Conservation (phyloP, 2,113 vertebrate genomes). For the Phaetusa simplex region DNA sequence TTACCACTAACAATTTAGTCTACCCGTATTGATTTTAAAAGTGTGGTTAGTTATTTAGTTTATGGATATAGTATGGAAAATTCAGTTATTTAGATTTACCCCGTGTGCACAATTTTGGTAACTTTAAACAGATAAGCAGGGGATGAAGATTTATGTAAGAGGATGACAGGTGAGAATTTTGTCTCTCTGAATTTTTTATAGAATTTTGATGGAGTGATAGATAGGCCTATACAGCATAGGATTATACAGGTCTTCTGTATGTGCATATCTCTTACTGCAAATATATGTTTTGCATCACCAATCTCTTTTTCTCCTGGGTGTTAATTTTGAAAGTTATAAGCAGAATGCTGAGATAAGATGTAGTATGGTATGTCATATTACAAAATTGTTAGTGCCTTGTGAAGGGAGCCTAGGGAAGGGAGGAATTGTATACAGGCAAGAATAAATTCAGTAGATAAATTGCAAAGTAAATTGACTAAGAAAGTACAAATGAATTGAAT, state of each 20-base stretch:
- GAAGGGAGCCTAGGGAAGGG: not conserved
- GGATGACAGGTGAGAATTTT: not conserved
- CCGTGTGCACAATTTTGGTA: not conserved
- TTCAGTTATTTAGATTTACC: not conserved
- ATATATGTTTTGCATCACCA: not conserved
- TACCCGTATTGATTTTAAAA: not conserved
- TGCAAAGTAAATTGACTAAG: not conserved
- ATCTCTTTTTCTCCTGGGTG: not conserved
- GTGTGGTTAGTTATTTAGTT: not conserved
- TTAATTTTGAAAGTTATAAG: not conserved
- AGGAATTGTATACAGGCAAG: not conserved
- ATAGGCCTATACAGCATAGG: not conserved
- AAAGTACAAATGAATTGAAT: not conserved
- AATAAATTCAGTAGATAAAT: not conserved
- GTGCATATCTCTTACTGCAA: not conserved
- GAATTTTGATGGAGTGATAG: not conserved
- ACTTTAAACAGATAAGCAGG: not conserved
- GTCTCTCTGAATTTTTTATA: not conserved
- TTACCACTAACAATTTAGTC: not conserved
- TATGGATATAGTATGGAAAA: not conserved
- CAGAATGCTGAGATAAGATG: not conserved
- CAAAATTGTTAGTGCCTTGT: not conserved
- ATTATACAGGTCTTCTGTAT: not conserved
- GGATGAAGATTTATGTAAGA: not conserved
- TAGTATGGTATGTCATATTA: not conserved